Percentiles rank a stretch among this genome's conserved stretches.
These are phyloP conservation scores for Drosophila planitibia DNA, from an alignment of 2,888 invertebrate genomes.

Conservation along the genomic window DNA sequence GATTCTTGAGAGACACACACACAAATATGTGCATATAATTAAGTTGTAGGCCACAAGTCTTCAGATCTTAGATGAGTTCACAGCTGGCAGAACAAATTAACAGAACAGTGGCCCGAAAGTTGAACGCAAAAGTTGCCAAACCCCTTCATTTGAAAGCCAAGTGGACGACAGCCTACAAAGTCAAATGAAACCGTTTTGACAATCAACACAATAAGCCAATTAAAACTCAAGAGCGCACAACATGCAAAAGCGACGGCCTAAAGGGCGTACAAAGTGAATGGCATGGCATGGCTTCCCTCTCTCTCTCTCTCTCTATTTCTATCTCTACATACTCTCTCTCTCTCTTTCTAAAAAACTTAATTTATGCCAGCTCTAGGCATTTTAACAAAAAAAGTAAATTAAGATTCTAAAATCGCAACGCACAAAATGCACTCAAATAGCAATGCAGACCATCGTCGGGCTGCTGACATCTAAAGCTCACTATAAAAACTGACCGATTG, in stretches of 20 bases:
- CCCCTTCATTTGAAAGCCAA: conserved; percentile 31
- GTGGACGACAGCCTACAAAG: conserved; percentile 26
- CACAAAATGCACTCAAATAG: conserved; percentile 34
- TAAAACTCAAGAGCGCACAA: conserved; percentile 64
- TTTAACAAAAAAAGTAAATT: conserved; percentile 20
- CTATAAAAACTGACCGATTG: background rate
- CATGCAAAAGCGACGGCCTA: conserved; percentile 26
- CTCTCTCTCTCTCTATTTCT: background rate
- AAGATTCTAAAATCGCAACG: conserved; percentile 31
- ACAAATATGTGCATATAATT: background rate
- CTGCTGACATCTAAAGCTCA: background rate
- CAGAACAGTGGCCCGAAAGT: conserved; percentile 9
- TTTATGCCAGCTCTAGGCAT: conserved; percentile 53
- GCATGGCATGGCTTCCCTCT: background rate
- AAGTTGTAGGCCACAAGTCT: conserved; percentile 28
- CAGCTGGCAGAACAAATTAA: conserved; percentile 14
- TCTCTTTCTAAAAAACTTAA: conserved; percentile 47
- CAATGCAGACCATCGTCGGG: background rate
- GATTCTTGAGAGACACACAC: conserved; percentile 29
- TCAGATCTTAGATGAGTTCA: conserved; percentile 25
- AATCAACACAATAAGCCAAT: conserved; percentile 73
- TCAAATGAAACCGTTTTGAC: conserved; percentile 39
- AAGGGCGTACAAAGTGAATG: conserved; percentile 32
- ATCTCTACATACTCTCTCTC: background rate
- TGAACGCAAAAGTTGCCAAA: conserved; percentile 33